phyloP scores from a whole-genome alignment of 1,140 invertebrate genomes.

The Elymnias hypermnestra region DNA sequence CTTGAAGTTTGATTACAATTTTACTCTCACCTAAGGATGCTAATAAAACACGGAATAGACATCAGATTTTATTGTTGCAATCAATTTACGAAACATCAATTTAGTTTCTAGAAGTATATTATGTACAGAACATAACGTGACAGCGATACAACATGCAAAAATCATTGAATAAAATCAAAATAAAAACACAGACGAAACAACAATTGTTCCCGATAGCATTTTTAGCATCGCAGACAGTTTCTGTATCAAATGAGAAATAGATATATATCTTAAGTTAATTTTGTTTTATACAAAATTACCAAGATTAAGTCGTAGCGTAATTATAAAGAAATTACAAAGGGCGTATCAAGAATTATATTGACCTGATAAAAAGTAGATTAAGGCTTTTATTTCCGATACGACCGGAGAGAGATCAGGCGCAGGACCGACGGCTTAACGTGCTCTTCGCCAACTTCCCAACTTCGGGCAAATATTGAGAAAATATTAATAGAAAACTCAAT shows the following conservation, averaged over 20 bases:
- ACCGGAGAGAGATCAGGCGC: too few relatives aligned
- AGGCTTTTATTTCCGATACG: too few relatives aligned
- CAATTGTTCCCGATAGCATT: neutral
- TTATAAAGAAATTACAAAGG: too few relatives aligned
- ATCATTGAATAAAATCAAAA: conserved; percentile 6
- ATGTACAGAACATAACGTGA: conserved; percentile 8
- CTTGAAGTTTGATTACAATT: too few relatives aligned
- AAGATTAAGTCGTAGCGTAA: conserved; percentile 47
- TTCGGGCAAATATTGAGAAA: too few relatives aligned
- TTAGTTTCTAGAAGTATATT: conserved; percentile 4
- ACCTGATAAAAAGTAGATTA: neutral
- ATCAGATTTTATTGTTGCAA: conserved; percentile 11
- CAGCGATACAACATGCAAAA: conserved; percentile 4
- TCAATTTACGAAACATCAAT: conserved; percentile 3
- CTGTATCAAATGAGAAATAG: conserved; percentile 1
- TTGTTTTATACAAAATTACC: conserved; percentile 70
- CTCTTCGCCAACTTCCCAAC: too few relatives aligned
- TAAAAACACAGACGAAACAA: neutral
- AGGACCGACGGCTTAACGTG: too few relatives aligned
- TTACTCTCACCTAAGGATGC: neutral
- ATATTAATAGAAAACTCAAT: too few relatives aligned
- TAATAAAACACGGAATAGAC: neutral
- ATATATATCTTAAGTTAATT: conserved; percentile 63
- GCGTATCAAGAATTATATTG: conserved; percentile 14
- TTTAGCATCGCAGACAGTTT: conserved; percentile 4